phyloP scores from a whole-genome alignment of 2,888 invertebrate species.

The Drosophila recens region DNA sequence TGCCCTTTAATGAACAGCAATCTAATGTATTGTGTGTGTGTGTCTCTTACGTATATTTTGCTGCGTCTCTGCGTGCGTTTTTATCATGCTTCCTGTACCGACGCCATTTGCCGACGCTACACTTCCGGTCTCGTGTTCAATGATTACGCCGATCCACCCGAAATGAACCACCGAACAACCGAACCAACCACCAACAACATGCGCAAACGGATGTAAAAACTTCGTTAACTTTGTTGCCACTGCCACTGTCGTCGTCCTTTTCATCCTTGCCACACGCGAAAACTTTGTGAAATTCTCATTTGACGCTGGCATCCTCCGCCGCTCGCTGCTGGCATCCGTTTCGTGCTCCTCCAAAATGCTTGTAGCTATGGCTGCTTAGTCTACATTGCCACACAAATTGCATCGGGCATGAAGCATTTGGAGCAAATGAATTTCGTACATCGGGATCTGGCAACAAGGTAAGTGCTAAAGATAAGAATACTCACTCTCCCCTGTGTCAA shows the following conservation, averaged over 20 bases:
- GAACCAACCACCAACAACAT: conserved; percentile 63
- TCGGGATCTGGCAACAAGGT: conserved; percentile 93
- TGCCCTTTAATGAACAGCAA: conserved; percentile 25
- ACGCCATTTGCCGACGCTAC: conserved; percentile 79
- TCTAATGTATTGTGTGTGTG: conserved; percentile 50
- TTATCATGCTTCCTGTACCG: conserved; percentile 82
- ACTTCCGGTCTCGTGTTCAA: conserved; percentile 83
- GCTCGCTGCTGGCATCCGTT: conserved; percentile 54
- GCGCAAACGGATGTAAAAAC: conserved; percentile 81
- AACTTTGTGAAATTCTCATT: conserved; percentile 73
- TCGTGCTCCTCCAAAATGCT: conserved; percentile 27
- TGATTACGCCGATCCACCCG: conserved; percentile 72
- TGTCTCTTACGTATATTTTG: conserved; percentile 24
- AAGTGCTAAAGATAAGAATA: conserved; percentile 80
- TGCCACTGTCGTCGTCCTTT: conserved; percentile 24
- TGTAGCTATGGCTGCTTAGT: conserved; percentile 92
- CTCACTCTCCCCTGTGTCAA: conserved; percentile 11
- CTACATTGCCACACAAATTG: conserved; percentile 94
- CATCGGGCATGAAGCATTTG: conserved; percentile 96
- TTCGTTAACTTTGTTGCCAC: conserved; percentile 79
- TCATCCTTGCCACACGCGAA: conserved; percentile 59
- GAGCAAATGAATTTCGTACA: conserved; percentile 94
- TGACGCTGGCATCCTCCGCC: conserved; percentile 66
- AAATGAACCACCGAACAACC: conserved; percentile 43
- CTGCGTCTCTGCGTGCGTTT: conserved; percentile 66